A percentile compares a stretch with the other conserved stretches of the same genome.
Conservation (phyloP, 2,113 vertebrate species). For the Pica pica region DNA sequence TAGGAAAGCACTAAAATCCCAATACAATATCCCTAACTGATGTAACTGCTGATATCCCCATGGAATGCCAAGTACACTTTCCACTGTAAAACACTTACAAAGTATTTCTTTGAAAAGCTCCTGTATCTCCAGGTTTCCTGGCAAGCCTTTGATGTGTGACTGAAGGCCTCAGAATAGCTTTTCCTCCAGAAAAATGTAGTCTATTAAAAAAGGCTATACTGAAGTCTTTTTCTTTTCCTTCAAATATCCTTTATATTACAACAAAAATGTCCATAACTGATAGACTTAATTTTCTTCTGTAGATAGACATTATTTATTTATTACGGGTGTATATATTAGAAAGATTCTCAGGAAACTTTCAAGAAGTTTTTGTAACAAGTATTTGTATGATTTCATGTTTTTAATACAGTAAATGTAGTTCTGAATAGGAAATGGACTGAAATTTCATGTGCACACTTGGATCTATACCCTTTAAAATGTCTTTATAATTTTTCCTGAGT, state of each 20-base stretch:
- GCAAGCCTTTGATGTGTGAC: neutral
- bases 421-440: neutral
- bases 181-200: neutral
- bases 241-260: neutral
- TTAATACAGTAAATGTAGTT: neutral
- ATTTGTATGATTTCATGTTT: neutral
- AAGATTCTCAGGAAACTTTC: neutral
- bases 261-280: neutral
- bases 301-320: neutral
- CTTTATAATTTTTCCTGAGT: neutral
- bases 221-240: neutral
- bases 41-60: neutral
- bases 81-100: neutral
- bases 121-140: neutral
- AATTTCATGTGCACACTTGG: neutral
- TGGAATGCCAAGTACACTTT: neutral
- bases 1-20: neutral
- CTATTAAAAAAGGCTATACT: neutral
- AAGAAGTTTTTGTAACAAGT: neutral
- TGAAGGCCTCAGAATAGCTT: neutral
- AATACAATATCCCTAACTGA: neutral
- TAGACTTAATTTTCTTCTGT: neutral
- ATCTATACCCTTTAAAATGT: neutral
- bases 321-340: neutral
- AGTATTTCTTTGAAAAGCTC: neutral